Conservation (phyloP, 2,797 vertebrate species). For the Neomorphus geoffroyi region DNA sequence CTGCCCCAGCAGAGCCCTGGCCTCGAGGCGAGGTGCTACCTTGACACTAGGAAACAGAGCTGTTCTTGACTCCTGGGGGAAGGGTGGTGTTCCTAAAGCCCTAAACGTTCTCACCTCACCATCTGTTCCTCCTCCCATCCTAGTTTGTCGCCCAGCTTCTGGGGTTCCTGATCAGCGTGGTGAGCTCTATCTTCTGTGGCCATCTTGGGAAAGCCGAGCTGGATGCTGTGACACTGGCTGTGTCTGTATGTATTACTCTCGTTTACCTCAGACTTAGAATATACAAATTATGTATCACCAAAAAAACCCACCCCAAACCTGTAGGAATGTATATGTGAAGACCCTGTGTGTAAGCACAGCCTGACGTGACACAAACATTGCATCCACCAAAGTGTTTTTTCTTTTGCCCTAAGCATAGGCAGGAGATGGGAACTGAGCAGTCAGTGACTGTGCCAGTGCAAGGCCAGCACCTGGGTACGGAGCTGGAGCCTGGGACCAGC, state of each 20-base stretch:
- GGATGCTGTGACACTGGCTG: slow-evolving; percentile 83
- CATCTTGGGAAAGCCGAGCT: slow-evolving; percentile 84
- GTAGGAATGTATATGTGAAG: neutral
- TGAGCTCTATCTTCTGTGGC: slow-evolving; percentile 90
- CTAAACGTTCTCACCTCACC: neutral
- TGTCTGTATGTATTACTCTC: slow-evolving; percentile 76
- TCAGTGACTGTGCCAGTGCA: neutral
- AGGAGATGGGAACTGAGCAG: neutral
- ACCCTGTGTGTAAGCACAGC: neutral
- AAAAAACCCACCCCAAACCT: neutral
- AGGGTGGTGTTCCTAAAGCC: neutral
- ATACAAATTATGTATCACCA: fast-evolving
- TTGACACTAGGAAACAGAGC: neutral
- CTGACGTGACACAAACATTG: fast-evolving
- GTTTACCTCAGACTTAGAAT: neutral
- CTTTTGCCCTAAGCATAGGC: neutral
- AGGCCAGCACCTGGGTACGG: neutral
- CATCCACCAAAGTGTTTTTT: neutral
- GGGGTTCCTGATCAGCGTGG: slow-evolving; percentile 76
- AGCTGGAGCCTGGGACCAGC: neutral
- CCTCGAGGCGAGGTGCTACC: fast-evolving
- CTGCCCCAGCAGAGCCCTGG: neutral
- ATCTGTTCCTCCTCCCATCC: neutral
- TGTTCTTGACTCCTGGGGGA: neutral
- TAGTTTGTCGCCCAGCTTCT: slow-evolving; percentile 83